Percentiles rank a stretch among this genome's conserved stretches.
phyloP scores from a whole-genome alignment of 2,113 vertebrate genomes.

The Prinia subflava region DNA sequence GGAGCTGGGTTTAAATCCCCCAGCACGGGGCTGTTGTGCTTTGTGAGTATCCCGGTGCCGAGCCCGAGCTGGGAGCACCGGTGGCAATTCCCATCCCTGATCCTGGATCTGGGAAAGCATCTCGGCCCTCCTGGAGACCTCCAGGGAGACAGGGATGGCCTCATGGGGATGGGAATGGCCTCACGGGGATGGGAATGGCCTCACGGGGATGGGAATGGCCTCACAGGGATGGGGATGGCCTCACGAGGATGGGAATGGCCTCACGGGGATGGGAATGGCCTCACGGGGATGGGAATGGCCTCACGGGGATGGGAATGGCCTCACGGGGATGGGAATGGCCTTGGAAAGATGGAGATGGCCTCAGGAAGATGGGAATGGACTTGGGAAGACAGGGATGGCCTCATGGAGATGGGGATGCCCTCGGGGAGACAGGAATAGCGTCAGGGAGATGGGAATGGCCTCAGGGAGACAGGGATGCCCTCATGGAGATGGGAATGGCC shows the following conservation, averaged over 20 bases:
- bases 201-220: fast-evolving
- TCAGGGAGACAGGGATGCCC: too few relatives aligned
- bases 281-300: fast-evolving
- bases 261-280: fast-evolving
- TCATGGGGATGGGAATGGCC: fast-evolving
- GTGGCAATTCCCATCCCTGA: background rate
- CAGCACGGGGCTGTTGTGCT: fast-evolving
- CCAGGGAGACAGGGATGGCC: fast-evolving
- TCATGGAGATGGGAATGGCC: too few relatives aligned
- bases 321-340: fast-evolving
- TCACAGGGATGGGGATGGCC: fast-evolving
- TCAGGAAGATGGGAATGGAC: fast-evolving
- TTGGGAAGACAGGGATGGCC: fast-evolving
- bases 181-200: fast-evolving
- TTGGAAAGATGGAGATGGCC: fast-evolving
- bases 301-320: fast-evolving
- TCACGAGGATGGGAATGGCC: fast-evolving
- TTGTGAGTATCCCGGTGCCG: fast-evolving
- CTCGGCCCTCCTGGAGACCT: background rate
- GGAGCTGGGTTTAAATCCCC: background rate
- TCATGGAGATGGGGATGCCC: fast-evolving
- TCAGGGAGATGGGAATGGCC: too few relatives aligned
- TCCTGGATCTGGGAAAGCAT: background rate
- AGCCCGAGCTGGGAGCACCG: fast-evolving
- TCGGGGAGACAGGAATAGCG: too few relatives aligned